These are phyloP conservation scores for Pandemis heparana DNA, from an alignment of 2,888 invertebrate genomes.

Conservation along the genomic window DNA sequence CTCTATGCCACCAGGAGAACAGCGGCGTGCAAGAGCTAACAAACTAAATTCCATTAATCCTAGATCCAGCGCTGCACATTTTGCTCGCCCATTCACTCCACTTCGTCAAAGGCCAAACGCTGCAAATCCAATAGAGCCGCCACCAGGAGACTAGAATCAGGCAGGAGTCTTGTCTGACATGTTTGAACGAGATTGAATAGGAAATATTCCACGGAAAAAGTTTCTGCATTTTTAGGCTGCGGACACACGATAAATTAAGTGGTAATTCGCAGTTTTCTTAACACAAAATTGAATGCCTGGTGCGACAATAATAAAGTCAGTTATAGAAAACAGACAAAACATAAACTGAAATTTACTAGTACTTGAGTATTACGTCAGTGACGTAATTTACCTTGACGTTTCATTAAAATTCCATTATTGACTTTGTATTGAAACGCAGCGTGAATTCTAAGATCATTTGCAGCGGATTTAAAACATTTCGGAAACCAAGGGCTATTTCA, in stretches of 20 bases:
- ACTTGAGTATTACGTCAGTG: no score
- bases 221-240: slow-evolving; percentile 43
- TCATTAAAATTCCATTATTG: no score
- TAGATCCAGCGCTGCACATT: slow-evolving; percentile 38
- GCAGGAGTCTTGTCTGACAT: slow-evolving; percentile 43
- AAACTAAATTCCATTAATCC: slow-evolving; percentile 46
- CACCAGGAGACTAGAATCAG: slow-evolving; percentile 45
- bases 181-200: slow-evolving; percentile 49
- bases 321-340: not conserved
- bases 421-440: not conserved
- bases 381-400: no score
- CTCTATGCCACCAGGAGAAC: slow-evolving; percentile 21
- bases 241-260: slow-evolving; percentile 25
- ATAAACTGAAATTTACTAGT: no score
- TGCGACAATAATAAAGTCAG: not conserved
- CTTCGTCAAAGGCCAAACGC: slow-evolving; percentile 47
- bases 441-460: not conserved
- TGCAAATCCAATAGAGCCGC: slow-evolving; percentile 47
- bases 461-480: not conserved
- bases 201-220: slow-evolving; percentile 49
- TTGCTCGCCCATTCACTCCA: slow-evolving; percentile 41
- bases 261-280: slow-evolving; percentile 11
- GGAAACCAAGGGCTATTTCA: not conserved
- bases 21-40: slow-evolving; percentile 42
- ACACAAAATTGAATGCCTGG: not conserved